Conservation (phyloP, 2,797 vertebrate species). For the Anabas testudineus region DNA sequence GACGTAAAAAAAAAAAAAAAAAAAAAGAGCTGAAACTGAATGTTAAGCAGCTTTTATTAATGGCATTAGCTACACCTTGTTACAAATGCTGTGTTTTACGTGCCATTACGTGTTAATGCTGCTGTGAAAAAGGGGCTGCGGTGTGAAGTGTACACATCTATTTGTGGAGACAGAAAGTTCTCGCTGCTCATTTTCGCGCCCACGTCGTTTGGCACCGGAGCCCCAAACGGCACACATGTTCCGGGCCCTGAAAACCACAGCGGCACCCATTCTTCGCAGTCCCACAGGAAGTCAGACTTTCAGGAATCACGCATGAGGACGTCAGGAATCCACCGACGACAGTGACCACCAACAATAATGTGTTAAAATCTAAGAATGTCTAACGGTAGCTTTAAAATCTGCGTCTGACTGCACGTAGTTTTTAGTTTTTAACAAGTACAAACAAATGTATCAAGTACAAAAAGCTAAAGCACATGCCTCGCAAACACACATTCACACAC, state of each 20-base stretch:
- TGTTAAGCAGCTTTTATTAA: not conserved
- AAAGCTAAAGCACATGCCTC: conserved; percentile 17
- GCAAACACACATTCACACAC: conserved; percentile 33
- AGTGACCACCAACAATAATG: too few species aligned
- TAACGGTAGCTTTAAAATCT: too few species aligned
- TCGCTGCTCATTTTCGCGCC: conserved; percentile 37
- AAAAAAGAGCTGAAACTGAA: not conserved
- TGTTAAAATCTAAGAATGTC: not conserved
- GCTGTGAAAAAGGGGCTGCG: not conserved
- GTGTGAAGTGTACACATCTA: conserved; percentile 20
- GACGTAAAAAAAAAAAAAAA: too few species aligned
- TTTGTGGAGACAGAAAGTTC: conserved; percentile 41
- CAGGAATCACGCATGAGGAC: too few species aligned
- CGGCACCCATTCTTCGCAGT: conserved; percentile 31
- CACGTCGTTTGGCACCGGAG: conserved; percentile 38
- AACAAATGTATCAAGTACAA: conserved; percentile 5
- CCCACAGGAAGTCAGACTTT: too few species aligned
- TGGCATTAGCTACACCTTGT: not conserved
- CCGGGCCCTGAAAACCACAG: conserved; percentile 32
- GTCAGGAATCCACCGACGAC: too few species aligned
- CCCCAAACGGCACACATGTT: conserved; percentile 50
- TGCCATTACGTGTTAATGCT: conserved; percentile 1
- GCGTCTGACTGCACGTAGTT: too few species aligned
- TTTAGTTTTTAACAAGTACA: conserved; percentile 1
- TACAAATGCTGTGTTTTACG: not conserved